Base-by-base conservation (phyloP, 2,113 vertebrate genomes). In the Cinclus cinclus region DNA sequence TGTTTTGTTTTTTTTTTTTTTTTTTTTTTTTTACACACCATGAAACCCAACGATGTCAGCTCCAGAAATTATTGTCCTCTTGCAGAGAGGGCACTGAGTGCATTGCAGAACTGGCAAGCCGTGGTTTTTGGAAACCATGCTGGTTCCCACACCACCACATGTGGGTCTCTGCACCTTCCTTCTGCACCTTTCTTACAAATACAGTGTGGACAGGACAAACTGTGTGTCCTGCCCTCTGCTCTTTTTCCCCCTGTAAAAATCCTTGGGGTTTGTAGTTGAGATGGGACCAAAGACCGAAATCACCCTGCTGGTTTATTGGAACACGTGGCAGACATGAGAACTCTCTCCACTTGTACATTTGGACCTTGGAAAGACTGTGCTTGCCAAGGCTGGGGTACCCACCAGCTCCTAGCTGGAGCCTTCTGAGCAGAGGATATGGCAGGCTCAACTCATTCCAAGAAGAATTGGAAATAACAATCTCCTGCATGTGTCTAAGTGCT, bases 361-460 rank as follows among this genome's bases (percentile, higher is more conserved):
- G 75, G 78, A n/a, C 28, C 22, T 71, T 39, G 42, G 46, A 46
- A 85, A 28, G 2, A 1, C 31, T 69, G 19, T 87, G 14, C 16
- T 7, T 49, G 70, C 49, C 67, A 69, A 33, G 63, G 19, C 1
- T 24, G 42, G 44, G 50, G 52, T 30, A 64, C 28, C 13, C 20
- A 22, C 11, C 35, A 70, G 28, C 63, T 69, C 75, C 42, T 65
- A 65, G 67, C 62, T 73, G 92, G 91, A 96, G 79, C 86, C 77
- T 94, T 74, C 82, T 39, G 81, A 70, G 87, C 46, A 95, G 67
- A 63, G 58, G 91, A 56, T 89, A 92, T 53, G 69, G 80, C 68
- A 96, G 56, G 76, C 71, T 63, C 88, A 73, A 71, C 77, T 96
- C 93, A 95, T 97, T 93, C 83, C 88, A 94, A 85, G 47, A 60